Conservation (phyloP, 2,888 invertebrate species). For the Rhagonycha lutea region DNA sequence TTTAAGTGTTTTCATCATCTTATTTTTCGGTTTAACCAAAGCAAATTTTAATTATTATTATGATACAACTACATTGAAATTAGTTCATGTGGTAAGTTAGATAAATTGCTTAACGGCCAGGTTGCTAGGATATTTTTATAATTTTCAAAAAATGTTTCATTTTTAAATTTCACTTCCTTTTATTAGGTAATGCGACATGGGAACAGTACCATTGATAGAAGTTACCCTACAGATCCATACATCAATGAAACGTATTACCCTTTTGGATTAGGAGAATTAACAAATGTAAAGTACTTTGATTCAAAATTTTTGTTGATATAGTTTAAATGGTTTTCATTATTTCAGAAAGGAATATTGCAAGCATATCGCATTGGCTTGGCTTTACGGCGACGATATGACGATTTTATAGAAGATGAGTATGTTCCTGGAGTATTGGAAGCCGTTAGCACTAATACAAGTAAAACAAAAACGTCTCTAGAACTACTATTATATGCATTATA, state of each 20-base stretch:
- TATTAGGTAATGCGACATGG: conserved; percentile 75
- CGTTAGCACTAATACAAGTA: conserved; percentile 69
- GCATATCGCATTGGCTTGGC: conserved; percentile 65
- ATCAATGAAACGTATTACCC: conserved; percentile 68
- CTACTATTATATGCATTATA: conserved; percentile 70
- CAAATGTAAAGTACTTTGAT: conserved; percentile 63
- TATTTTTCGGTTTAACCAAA: background rate
- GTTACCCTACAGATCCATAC: conserved; percentile 74
- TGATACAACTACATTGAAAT: background rate
- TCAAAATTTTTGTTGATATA: background rate
- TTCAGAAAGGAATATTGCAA: conserved; percentile 41
- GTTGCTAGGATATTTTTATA: no score
- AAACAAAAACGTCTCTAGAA: conserved; percentile 73
- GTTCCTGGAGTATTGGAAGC: conserved; percentile 61
- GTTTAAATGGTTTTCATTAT: background rate
- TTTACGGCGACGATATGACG: conserved; percentile 63
- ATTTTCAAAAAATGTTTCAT: no score
- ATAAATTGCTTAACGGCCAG: background rate
- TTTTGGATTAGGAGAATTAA: conserved; percentile 76
- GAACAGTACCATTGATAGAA: conserved; percentile 70
- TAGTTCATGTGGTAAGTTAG: background rate
- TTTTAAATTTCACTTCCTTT: no score
- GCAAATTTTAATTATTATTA: background rate
- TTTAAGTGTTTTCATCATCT: background rate
- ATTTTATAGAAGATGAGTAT: conserved; percentile 63